Conservation (phyloP, 2,888 invertebrate genomes). For the Torymus tubicola region DNA sequence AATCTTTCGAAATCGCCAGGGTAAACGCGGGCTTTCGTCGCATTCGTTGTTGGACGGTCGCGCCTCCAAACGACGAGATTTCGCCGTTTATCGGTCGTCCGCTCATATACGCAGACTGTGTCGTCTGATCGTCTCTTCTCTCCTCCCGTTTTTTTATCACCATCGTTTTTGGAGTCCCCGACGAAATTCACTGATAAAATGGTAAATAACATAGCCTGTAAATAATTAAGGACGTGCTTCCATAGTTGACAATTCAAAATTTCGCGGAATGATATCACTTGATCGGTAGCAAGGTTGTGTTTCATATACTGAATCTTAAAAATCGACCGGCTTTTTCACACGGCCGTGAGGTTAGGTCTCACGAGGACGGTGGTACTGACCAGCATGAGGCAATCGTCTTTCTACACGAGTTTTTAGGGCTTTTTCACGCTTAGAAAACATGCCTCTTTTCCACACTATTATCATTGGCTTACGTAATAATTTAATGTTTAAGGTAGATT, state of each 20-base stretch:
- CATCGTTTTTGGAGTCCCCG: slow-evolving; percentile 2
- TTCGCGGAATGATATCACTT: no score
- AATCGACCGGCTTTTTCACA: slow-evolving; percentile 61
- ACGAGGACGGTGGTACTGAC: slow-evolving; percentile 34
- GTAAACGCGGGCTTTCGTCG: no score
- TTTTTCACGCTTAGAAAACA: not conserved
- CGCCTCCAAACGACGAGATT: no score
- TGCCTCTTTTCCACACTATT: not conserved
- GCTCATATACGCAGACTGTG: not conserved
- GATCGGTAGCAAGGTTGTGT: no score
- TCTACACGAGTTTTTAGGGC: not conserved
- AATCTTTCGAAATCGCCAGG: no score
- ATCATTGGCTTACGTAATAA: no score
- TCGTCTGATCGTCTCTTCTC: slow-evolving; percentile 11
- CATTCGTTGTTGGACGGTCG: no score
- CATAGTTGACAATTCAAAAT: no score
- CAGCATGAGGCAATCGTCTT: slow-evolving; percentile 24
- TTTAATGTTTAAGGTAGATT: no score
- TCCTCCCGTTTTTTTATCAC: not conserved
- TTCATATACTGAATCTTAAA: slow-evolving; percentile 36
- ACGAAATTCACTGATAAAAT: slow-evolving; percentile 67
- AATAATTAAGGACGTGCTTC: slow-evolving; percentile 61
- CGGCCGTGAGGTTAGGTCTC: slow-evolving; percentile 63
- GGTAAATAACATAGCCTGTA: slow-evolving; percentile 68
- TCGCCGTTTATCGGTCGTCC: not conserved